Conservation (phyloP, 1,140 invertebrate genomes). For the Cyphomyrmex costatus region DNA sequence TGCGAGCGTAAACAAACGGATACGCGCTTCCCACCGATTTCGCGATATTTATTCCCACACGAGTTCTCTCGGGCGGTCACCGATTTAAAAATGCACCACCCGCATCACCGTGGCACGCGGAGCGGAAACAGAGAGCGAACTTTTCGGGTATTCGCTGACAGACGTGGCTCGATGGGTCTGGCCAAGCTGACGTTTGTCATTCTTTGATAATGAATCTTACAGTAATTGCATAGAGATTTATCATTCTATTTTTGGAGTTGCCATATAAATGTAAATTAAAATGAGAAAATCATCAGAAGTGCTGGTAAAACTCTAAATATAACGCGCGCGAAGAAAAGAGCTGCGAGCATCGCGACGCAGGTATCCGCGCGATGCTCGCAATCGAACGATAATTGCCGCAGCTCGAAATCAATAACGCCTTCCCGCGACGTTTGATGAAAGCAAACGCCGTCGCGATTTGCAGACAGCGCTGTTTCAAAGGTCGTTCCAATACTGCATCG, state of each 20-base stretch:
- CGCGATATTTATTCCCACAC: conserved; percentile 51
- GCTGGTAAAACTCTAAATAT: conserved; percentile 5
- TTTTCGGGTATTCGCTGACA: conserved; percentile 70
- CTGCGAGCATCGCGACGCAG: conserved; percentile 47
- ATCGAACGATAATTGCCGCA: conserved; percentile 74
- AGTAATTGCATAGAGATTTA: not conserved
- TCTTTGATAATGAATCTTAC: conserved; percentile 55
- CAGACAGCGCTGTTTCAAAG: conserved; percentile 64
- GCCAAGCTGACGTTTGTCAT: conserved; percentile 27
- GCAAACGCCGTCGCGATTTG: conserved; percentile 63
- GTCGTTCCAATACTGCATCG: conserved; percentile 61
- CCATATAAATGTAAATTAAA: not conserved
- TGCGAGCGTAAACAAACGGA: conserved; percentile 44
- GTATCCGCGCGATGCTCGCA: conserved; percentile 56
- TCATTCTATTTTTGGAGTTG: not conserved
- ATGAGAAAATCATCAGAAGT: not conserved
- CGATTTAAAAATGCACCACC: conserved; percentile 73
- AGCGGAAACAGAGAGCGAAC: conserved; percentile 68
- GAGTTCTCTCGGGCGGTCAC: conserved; percentile 50
- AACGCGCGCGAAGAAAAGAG: conserved; percentile 12
- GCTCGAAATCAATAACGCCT: conserved; percentile 63
- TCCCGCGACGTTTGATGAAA: conserved; percentile 63
- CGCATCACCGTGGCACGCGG: conserved; percentile 62
- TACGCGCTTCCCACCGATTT: conserved; percentile 22
- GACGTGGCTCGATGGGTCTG: conserved; percentile 40